phyloP scores from a whole-genome alignment of 2,797 vertebrate genomes.

The Salmo trutta region DNA sequence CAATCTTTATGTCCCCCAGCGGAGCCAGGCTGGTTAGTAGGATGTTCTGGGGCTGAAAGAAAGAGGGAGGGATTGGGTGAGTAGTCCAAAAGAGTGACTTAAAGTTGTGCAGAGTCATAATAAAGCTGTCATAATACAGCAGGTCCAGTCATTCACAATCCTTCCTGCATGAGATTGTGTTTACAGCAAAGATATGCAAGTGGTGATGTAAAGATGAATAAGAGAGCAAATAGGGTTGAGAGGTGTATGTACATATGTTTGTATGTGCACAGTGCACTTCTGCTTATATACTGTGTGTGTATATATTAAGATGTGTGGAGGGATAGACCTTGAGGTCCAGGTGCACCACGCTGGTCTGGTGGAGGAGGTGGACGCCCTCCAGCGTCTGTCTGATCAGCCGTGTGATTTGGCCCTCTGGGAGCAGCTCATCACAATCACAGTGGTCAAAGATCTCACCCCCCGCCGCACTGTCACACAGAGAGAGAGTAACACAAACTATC shows the following conservation, averaged over 20 bases:
- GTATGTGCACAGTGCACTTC: conserved; percentile 3
- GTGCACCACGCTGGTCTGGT: conserved; percentile 91
- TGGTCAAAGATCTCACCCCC: conserved; percentile 97
- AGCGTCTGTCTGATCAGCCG: conserved; percentile 90
- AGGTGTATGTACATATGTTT: conserved; percentile 15
- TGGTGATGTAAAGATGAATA: neutral
- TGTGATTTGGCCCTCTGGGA: conserved; percentile 86
- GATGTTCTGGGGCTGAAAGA: conserved; percentile 91
- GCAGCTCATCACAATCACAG: conserved; percentile 86
- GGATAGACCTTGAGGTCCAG: conserved; percentile 91
- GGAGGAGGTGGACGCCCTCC: conserved; percentile 89
- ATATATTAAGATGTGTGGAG: neutral
- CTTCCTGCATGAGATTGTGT: too few species aligned
- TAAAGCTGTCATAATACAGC: too few species aligned
- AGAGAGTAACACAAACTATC: neutral
- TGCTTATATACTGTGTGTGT: conserved; percentile 5
- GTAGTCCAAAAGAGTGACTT: neutral
- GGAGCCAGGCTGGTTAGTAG: conserved; percentile 86
- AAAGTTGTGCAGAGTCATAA: too few species aligned
- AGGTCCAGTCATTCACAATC: too few species aligned
- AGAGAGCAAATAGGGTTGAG: neutral
- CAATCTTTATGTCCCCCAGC: conserved; percentile 94
- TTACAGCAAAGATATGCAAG: neutral
- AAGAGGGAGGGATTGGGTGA: neutral
- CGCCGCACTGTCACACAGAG: conserved; percentile 72